Percentiles rank a stretch among this genome's conserved stretches.
phyloP scores from a whole-genome alignment of 2,888 invertebrate genomes.

The Cenopis cana region DNA sequence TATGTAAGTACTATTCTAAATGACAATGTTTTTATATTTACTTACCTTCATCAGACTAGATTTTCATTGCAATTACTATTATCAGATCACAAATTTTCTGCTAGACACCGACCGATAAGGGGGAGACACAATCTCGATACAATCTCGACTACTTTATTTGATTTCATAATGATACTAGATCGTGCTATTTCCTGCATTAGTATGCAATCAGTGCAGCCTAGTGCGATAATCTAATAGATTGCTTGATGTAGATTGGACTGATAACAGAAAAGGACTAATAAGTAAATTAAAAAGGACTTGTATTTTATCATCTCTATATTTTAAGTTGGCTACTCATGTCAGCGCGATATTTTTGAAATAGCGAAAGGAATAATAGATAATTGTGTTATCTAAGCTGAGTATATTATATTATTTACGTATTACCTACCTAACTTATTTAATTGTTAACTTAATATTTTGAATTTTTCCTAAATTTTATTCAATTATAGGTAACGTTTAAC shows the following conservation, averaged over 20 bases:
- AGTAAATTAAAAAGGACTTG: not conserved
- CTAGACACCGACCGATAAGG: slow-evolving; percentile 10
- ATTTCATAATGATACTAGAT: slow-evolving; percentile 32
- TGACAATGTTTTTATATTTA: not conserved
- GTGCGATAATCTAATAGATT: slow-evolving; percentile 28
- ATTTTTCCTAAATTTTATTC: no score
- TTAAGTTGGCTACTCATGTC: no score
- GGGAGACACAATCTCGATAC: slow-evolving; percentile 24
- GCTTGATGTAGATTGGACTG: not conserved
- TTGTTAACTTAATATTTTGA: no score
- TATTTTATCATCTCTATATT: no score
- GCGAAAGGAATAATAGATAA: no score
- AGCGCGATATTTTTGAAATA: no score
- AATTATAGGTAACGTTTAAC: no score
- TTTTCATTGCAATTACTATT: slow-evolving; percentile 4
- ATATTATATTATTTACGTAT: no score
- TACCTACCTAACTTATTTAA: no score
- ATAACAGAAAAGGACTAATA: not conserved
- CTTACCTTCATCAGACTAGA: not conserved
- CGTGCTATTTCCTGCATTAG: slow-evolving; percentile 34
- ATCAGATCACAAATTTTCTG: slow-evolving; percentile 14
- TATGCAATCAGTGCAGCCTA: slow-evolving; percentile 28
- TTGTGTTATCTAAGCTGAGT: no score
- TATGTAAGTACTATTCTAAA: not conserved
- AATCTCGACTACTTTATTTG: slow-evolving; percentile 27